A percentile compares a stretch with the other conserved stretches of the same genome.
Evolutionary conservation across 2,888 invertebrate species (phyloP).

Genomic region (Neoitamus cyanurus): DNA sequence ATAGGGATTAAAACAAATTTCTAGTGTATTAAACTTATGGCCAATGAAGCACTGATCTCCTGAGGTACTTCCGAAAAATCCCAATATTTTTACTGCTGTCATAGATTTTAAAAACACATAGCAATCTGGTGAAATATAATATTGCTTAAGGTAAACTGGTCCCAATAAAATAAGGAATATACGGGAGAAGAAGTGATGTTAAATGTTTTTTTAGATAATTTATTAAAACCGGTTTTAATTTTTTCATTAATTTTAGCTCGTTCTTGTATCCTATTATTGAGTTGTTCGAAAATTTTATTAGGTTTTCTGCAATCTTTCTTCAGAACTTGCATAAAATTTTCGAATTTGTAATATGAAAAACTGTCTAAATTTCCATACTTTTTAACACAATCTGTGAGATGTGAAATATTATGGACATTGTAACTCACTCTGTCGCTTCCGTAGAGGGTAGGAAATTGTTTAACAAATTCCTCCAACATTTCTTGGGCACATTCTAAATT

Average conservation of each 20-base stretch:
- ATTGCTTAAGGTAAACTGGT: neutral
- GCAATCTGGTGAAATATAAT: neutral
- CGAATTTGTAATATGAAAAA: slow-evolving; percentile 52
- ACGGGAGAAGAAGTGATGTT: neutral
- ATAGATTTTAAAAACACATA: neutral
- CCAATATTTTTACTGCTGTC: neutral
- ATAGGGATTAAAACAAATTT: no score
- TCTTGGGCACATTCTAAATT: neutral
- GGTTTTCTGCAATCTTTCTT: no score
- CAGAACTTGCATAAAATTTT: slow-evolving; percentile 24
- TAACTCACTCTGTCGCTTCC: neutral
- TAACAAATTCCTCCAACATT: neutral
- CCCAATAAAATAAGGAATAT: neutral
- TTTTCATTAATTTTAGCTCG: neutral
- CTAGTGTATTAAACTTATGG: no score
- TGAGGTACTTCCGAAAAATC: neutral
- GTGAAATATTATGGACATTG: slow-evolving; percentile 48
- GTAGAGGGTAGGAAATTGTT: neutral
- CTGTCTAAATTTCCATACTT: slow-evolving; percentile 53
- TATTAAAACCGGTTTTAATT: neutral
- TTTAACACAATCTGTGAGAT: slow-evolving; percentile 50
- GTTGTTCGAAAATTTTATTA: slow-evolving; percentile 3
- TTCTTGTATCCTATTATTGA: slow-evolving; percentile 1
- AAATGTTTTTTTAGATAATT: neutral
- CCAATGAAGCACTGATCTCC: neutral